Percentiles rank a stretch among this genome's conserved stretches.
phyloP scores from a whole-genome alignment of 2,888 invertebrate species.

The Clistopyga incitator region DNA sequence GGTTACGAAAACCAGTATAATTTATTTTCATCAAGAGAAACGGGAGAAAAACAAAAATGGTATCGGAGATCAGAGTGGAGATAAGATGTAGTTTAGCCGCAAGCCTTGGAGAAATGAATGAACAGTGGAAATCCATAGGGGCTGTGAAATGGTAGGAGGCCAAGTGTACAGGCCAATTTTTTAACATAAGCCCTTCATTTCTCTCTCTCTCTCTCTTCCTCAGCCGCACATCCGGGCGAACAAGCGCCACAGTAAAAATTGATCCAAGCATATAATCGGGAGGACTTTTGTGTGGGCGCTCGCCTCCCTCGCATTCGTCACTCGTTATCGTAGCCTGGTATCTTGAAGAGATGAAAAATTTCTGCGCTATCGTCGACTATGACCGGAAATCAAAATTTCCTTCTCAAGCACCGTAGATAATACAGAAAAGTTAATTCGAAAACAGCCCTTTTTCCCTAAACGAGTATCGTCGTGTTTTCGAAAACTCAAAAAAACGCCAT shows the following conservation, averaged over 20 bases:
- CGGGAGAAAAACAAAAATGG: too few species aligned
- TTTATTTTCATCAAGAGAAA: too few species aligned
- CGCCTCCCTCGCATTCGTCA: background rate
- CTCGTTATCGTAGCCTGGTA: background rate
- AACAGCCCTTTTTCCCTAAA: background rate
- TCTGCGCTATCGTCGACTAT: background rate
- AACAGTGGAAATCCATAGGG: too few species aligned
- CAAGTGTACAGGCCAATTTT: too few species aligned
- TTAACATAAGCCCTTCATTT: too few species aligned
- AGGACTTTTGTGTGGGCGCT: slow-evolving; percentile 16
- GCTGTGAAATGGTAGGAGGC: too few species aligned
- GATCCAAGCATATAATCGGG: slow-evolving; percentile 44
- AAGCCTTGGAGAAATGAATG: too few species aligned
- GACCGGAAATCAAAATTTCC: background rate
- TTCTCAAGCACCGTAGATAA: background rate
- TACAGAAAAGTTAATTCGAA: background rate
- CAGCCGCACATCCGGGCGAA: slow-evolving; percentile 56
- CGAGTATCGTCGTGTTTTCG: background rate
- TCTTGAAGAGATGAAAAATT: background rate
- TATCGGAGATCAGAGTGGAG: too few species aligned
- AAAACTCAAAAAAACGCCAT: background rate
- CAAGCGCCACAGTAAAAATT: slow-evolving; percentile 54
- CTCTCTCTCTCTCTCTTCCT: slow-evolving; percentile 13
- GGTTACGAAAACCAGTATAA: too few species aligned
- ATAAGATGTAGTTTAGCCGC: too few species aligned